Evolutionary conservation across 2,797 vertebrate genomes (phyloP).

Genomic region (Sorex maritimensis): DNA sequence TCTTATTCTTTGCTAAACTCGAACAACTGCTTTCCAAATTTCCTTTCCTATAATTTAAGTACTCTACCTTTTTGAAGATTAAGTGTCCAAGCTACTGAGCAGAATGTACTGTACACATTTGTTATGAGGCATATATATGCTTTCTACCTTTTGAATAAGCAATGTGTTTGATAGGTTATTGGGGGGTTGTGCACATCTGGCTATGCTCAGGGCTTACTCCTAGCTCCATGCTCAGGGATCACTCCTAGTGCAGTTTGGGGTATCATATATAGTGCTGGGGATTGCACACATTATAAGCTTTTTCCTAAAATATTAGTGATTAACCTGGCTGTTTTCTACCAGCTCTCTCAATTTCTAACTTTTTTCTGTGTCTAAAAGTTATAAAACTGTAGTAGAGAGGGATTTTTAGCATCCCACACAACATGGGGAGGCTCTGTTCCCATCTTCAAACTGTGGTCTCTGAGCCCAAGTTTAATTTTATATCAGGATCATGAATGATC

Average conservation of each 20-base stretch:
- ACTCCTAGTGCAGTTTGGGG: no score
- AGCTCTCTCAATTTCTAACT: not conserved
- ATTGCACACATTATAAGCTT: not conserved
- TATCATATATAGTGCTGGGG: no score
- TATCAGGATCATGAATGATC: not conserved
- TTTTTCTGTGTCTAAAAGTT: not conserved
- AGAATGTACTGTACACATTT: conserved; percentile 44
- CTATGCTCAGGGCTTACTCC: no score
- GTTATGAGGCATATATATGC: not conserved
- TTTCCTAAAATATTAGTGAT: not conserved
- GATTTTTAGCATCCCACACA: no score
- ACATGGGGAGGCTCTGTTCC: no score
- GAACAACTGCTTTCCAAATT: not conserved
- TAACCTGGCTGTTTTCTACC: not conserved
- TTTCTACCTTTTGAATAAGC: conserved; percentile 34
- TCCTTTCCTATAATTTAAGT: conserved; percentile 36
- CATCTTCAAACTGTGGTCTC: no score
- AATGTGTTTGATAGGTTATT: not conserved
- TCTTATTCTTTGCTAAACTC: not conserved
- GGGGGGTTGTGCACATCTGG: no score
- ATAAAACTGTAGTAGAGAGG: not conserved
- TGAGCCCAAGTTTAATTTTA: not conserved
- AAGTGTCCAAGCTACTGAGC: not conserved
- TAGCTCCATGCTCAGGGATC: no score
- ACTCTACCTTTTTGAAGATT: conserved; percentile 28